Evolutionary conservation across 2,113 vertebrate species (phyloP), one percentile per base, ranked within the genome.

Genomic region (Rhinopomastus cyanomelas): DNA sequence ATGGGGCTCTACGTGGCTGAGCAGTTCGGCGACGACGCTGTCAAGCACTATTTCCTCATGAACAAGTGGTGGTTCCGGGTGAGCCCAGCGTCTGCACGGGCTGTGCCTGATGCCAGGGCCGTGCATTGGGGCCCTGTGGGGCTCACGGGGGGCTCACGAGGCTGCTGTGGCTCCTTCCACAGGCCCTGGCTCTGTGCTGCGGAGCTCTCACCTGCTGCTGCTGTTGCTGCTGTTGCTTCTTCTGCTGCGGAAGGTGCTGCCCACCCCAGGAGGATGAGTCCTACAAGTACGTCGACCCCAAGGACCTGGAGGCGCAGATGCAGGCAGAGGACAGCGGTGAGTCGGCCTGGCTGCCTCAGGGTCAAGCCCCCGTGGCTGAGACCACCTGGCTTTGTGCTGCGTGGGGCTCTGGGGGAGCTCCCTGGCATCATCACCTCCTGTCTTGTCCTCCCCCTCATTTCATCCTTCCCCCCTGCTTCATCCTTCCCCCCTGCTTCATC

Each of bases 1-100:
- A 97, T 99, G 94, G 99, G 99, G 16, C 98, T 99, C 11, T 99
- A 99, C 16, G 97, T 99, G 76, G 98, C 98, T 0, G 98, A 99
- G 79, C 98, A 99, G 97, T 99, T 99, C 9, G 99, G 98, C 5
- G 98, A 99, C 74, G 98, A 99, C 51, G 99, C 98, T 3, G 98
- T 99, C 96, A 98, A 96, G 81, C 98, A 98, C 87, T 99, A 99
- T 95, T 99, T 98, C 97, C 97, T 98, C 68, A 97, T 98, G 97
- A 98, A 98, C 95, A 98, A 98, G 87, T 98, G 98, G 97, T 99
- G 99, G 99, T 99, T 99, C 95, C 98, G 99, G 98, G 99, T 99
- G 95, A 92, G 96, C 37, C 22, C 3, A 1, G 26, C 6, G 22
- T 18, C 62, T 44, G 39, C 15, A 13, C 29, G 5, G 29, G 17